Percentiles rank a stretch among this genome's conserved stretches.
Evolutionary conservation across 2,113 vertebrate species (phyloP).

Genomic region (Dryoscopus gambensis): DNA sequence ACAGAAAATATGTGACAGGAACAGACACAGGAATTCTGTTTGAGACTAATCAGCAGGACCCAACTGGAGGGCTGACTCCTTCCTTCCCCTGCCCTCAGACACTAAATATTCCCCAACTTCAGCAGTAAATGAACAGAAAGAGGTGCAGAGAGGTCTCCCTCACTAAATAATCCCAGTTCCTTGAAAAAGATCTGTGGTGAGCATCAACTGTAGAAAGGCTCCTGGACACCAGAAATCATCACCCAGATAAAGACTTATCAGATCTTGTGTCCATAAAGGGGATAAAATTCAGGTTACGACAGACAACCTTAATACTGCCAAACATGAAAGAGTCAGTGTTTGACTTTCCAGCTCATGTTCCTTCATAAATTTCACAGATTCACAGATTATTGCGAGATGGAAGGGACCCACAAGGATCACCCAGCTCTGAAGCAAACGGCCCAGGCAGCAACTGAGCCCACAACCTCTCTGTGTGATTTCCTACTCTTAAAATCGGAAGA

Average conservation of each 20-base stretch:
- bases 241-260: neutral
- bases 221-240: neutral
- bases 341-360: neutral
- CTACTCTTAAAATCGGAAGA: rapidly evolving
- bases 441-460: neutral
- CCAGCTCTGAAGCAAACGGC: neutral
- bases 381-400: neutral
- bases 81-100: neutral
- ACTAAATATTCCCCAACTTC: neutral
- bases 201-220: neutral
- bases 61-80: neutral
- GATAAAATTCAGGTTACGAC: neutral
- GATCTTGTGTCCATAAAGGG: neutral
- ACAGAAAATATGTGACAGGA: neutral
- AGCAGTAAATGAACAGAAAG: neutral
- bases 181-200: rapidly evolving
- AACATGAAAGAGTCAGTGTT: neutral
- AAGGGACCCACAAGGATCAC: neutral
- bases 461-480: neutral
- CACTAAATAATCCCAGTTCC: neutral
- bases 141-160: neutral
- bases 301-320: neutral
- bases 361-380: neutral
- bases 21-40: neutral
- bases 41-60: neutral